A percentile compares a stretch with the other conserved stretches of the same genome.
phyloP scores from a whole-genome alignment of 2,797 vertebrate genomes.

The Microchirus variegatus region DNA sequence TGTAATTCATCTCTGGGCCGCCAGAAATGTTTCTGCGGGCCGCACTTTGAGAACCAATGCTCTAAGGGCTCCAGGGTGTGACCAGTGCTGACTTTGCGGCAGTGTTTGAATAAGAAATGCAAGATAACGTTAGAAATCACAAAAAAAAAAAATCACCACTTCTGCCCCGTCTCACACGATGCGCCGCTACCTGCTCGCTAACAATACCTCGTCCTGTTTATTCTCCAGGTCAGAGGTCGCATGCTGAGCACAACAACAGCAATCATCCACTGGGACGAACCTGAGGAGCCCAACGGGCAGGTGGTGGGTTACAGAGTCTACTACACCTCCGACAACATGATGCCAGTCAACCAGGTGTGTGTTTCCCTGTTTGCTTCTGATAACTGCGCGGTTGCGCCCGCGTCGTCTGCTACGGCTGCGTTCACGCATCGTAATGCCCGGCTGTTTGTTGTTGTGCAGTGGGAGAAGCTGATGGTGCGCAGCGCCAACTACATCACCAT shows the following conservation, averaged over 20 bases:
- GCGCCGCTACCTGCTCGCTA: not conserved
- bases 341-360: slow-evolving; percentile 89
- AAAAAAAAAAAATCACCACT: too few relatives aligned
- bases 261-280: slow-evolving; percentile 98
- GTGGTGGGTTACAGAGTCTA: slow-evolving; percentile 98
- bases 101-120: not conserved
- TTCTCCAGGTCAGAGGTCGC: slow-evolving; percentile 89
- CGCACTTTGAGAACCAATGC: too few relatives aligned
- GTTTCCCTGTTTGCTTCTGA: too few relatives aligned
- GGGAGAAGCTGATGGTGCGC: slow-evolving; percentile 97
- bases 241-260: slow-evolving; percentile 98
- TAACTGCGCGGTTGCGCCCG: too few relatives aligned
- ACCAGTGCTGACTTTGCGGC: too few relatives aligned
- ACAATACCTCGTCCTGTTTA: not conserved
- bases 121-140: not conserved
- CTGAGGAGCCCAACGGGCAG: slow-evolving; percentile 96
- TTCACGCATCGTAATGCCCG: slow-evolving; percentile 8
- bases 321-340: slow-evolving; percentile 91
- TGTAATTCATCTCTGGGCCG: too few relatives aligned
- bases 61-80: too few relatives aligned
- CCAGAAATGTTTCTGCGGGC: too few relatives aligned
- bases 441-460: slow-evolving; percentile 67
- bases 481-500: slow-evolving; percentile 95
- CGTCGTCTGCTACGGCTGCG: slow-evolving; percentile 6
- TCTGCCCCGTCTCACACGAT: not conserved